These are phyloP conservation scores for Bothrops jararaca DNA, from an alignment of 2,113 vertebrate species.

Conservation along the genomic window DNA sequence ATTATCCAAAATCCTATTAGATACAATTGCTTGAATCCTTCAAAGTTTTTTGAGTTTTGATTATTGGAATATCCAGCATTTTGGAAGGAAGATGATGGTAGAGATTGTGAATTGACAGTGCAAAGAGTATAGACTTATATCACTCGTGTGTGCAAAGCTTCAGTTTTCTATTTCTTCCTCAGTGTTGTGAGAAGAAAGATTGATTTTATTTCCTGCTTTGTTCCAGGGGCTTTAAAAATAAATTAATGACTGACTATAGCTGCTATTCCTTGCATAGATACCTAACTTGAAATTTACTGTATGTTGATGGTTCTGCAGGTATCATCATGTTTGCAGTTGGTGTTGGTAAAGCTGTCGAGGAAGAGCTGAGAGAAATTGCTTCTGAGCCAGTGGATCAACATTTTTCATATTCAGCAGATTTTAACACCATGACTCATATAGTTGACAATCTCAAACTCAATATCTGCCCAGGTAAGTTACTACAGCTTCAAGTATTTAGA, in stretches of 20 bases:
- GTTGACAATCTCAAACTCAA: constrained; percentile 93
- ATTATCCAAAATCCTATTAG: background rate
- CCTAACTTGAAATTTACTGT: background rate
- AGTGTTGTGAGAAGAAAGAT: background rate
- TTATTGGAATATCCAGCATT: background rate
- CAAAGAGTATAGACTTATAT: background rate
- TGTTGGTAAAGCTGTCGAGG: constrained; percentile 92
- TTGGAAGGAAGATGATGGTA: background rate
- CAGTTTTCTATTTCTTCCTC: background rate
- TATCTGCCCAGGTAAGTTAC: constrained; percentile 85
- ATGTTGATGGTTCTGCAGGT: constrained; percentile 60
- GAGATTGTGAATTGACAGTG: background rate
- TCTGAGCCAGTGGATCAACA: constrained; percentile 89
- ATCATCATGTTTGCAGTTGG: constrained; percentile 97
- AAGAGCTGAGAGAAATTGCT: constrained; percentile 89
- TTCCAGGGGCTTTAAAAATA: background rate
- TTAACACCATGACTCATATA: constrained; percentile 86
- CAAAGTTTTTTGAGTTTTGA: background rate
- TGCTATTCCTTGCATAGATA: background rate
- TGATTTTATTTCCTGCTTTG: background rate
- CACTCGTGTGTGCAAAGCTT: background rate
- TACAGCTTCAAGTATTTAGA: background rate
- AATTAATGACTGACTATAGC: background rate
- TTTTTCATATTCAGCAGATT: constrained; percentile 91
- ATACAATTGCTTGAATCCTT: background rate